phyloP scores from a whole-genome alignment of 2,113 vertebrate genomes.

The Tyto alba region DNA sequence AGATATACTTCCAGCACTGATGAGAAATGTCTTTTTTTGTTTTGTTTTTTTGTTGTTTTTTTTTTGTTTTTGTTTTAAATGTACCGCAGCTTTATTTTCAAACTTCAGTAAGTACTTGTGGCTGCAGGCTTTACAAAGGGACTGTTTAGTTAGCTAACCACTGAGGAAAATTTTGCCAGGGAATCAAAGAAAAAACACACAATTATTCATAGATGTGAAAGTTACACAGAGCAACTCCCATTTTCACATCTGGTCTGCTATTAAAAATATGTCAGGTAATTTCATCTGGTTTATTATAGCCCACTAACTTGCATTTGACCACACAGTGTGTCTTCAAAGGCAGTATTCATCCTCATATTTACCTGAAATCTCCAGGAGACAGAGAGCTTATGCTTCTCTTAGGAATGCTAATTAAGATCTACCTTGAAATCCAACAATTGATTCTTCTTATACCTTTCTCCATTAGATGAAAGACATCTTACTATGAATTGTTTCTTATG shows the following conservation, averaged over 20 bases:
- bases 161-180: background rate
- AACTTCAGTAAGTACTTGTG: background rate
- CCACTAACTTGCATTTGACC: background rate
- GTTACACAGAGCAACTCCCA: background rate
- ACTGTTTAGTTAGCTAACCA: background rate
- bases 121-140: background rate
- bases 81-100: background rate
- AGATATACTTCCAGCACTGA: background rate
- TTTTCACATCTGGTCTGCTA: background rate
- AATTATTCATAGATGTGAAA: background rate
- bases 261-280: background rate
- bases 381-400: background rate
- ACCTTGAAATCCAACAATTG: background rate
- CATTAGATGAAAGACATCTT: background rate
- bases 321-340: background rate
- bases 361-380: background rate
- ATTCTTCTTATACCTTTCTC: background rate
- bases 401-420: background rate
- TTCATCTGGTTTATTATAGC: background rate
- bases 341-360: background rate
- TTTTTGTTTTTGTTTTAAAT: background rate
- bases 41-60: no score
- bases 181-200: background rate
- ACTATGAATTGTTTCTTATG: background rate
- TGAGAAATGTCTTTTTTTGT: no score